Evolutionary conservation across 2,888 invertebrate genomes (phyloP).

Genomic region (Caenorhabditis doughertyi): DNA sequence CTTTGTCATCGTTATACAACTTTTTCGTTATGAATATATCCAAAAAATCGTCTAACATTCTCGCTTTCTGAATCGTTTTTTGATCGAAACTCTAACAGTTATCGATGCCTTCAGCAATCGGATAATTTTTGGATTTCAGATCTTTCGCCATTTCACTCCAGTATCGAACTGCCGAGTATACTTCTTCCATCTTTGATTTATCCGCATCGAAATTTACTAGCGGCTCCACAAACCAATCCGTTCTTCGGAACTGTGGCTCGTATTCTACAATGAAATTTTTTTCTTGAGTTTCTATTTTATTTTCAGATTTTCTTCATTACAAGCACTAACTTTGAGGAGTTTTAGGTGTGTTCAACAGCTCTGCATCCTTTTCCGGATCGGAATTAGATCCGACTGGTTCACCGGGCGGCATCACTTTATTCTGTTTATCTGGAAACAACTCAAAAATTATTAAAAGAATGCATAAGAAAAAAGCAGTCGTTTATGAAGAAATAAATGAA

Average conservation of each 20-base stretch:
- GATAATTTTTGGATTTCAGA: conserved; percentile 50
- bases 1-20: background rate
- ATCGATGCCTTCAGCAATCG: conserved; percentile 55
- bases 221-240: conserved; percentile 37
- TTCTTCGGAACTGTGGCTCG: conserved; percentile 10
- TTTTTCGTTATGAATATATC: conserved; percentile 38
- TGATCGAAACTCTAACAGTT: conserved; percentile 24
- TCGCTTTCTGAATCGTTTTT: conserved; percentile 19
- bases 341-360: background rate
- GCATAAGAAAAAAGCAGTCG: background rate
- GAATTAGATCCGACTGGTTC: conserved; percentile 38
- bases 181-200: conserved; percentile 15
- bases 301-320: too few species aligned
- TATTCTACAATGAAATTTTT: conserved; percentile 19
- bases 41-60: conserved; percentile 53
- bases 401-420: conserved; percentile 36
- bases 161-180: conserved; percentile 28
- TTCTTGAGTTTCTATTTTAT: background rate
- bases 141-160: conserved; percentile 64
- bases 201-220: conserved; percentile 46
- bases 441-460: too few species aligned
- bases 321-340: background rate
- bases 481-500: background rate
- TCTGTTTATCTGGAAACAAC: background rate
- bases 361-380: conserved; percentile 17